phyloP scores from a whole-genome alignment of 2,888 invertebrate genomes.

The Chesias legatella region DNA sequence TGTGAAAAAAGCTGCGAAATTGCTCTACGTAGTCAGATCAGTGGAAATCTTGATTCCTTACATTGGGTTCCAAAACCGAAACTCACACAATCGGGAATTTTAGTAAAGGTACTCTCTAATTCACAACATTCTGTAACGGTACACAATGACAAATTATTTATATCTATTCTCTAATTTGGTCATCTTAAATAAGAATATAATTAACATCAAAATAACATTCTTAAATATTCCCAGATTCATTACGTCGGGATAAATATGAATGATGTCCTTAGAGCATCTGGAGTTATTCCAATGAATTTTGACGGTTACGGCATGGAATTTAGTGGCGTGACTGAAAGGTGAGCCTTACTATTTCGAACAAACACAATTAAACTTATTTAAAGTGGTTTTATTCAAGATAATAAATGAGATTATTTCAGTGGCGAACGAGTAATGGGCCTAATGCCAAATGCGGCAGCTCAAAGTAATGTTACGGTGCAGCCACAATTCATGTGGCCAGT shows the following conservation, averaged over 20 bases:
- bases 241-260: constrained; percentile 36
- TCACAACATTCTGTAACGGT: no score
- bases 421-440: constrained; percentile 84
- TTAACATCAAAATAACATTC: no score
- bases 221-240: constrained; percentile 34
- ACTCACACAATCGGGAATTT: constrained; percentile 27
- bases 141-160: no score
- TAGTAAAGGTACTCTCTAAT: constrained; percentile 39
- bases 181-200: no score
- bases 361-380: background rate
- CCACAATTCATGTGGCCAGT: constrained; percentile 81
- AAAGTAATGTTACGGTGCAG: constrained; percentile 74
- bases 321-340: constrained; percentile 53
- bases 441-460: constrained; percentile 68
- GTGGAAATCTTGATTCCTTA: constrained; percentile 42
- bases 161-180: no score
- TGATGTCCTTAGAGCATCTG: constrained; percentile 41
- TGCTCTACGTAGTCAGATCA: constrained; percentile 17
- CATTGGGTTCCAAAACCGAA: constrained; percentile 40
- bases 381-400: no score
- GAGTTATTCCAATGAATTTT: constrained; percentile 21
- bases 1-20: constrained; percentile 3
- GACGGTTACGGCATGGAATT: constrained; percentile 52
- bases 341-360: constrained; percentile 2
- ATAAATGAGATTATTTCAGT: constrained; percentile 35